Percentiles rank a stretch among this genome's conserved stretches.
These are phyloP conservation scores for Drosophila nikananu DNA, from an alignment of 1,140 invertebrate genomes.

Conservation along the genomic window DNA sequence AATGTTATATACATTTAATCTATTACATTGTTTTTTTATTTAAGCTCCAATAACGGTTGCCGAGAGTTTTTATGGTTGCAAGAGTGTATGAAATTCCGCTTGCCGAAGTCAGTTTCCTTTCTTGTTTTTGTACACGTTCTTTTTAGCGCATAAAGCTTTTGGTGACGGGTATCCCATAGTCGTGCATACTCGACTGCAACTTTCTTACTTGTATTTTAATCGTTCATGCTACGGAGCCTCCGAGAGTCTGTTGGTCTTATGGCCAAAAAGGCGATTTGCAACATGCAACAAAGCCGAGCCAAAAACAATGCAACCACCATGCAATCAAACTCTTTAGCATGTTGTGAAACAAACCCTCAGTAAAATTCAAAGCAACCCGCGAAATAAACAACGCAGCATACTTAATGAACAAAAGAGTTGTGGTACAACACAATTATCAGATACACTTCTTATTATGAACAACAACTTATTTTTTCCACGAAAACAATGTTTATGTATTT, in stretches of 20 bases:
- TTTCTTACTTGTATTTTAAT: background rate
- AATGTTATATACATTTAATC: no score
- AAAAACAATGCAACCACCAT: constrained; percentile 4
- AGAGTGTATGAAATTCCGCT: no score
- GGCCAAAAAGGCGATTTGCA: constrained; percentile 1
- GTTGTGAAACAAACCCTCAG: constrained; percentile 6
- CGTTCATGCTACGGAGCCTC: constrained; percentile 4
- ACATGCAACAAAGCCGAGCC: constrained; percentile 8
- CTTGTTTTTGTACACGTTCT: background rate
- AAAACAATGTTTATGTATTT: background rate
- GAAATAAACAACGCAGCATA: background rate
- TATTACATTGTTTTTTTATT: no score
- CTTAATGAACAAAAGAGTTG: background rate
- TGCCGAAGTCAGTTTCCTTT: background rate
- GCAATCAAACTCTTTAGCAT: background rate
- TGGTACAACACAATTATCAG: background rate
- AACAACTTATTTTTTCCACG: background rate
- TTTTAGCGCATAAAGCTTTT: background rate
- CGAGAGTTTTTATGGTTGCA: no score
- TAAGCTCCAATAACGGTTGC: no score
- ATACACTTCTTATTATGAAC: background rate
- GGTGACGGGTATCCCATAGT: background rate
- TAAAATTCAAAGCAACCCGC: background rate
- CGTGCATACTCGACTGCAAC: background rate
- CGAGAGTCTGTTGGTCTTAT: background rate